These are phyloP conservation scores for Drosophila anceps DNA, from an alignment of 2,888 invertebrate genomes.

Conservation along the genomic window DNA sequence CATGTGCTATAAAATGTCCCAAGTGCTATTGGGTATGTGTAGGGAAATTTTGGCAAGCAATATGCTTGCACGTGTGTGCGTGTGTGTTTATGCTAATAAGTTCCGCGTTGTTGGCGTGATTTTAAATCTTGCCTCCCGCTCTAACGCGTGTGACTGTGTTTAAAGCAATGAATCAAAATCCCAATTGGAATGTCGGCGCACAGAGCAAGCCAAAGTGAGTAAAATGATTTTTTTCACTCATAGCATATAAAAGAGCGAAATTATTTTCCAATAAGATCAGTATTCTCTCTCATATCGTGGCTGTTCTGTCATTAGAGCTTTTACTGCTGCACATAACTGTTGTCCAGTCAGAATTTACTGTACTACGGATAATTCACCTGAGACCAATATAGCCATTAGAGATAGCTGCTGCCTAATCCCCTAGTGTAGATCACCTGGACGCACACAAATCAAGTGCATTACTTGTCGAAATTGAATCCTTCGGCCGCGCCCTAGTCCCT, in stretches of 20 bases:
- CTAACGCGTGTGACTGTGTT: not conserved
- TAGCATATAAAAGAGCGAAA: not conserved
- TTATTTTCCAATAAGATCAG: not conserved
- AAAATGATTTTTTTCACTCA: not conserved
- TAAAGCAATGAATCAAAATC: not conserved
- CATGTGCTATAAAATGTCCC: not conserved
- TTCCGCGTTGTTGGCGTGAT: not conserved
- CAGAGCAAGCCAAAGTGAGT: not conserved
- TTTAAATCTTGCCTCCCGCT: not conserved
- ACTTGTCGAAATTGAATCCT: conserved; percentile 70
- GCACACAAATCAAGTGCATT: conserved; percentile 65
- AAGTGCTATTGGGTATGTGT: not conserved
- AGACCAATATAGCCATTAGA: conserved; percentile 38
- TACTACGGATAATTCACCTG: conserved; percentile 32
- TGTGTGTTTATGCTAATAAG: not conserved
- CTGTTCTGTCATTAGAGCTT: not conserved
- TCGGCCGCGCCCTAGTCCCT: conserved; percentile 23
- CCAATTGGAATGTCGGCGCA: not conserved
- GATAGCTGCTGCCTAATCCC: conserved; percentile 54
- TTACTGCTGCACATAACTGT: not conserved
- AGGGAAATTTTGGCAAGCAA: not conserved
- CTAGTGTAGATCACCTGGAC: conserved; percentile 36
- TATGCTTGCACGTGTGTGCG: not conserved
- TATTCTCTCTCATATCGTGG: not conserved
- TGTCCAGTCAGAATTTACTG: conserved; percentile 1